phyloP scores from a whole-genome alignment of 2,797 vertebrate species.

The Hipposideros larvatus region DNA sequence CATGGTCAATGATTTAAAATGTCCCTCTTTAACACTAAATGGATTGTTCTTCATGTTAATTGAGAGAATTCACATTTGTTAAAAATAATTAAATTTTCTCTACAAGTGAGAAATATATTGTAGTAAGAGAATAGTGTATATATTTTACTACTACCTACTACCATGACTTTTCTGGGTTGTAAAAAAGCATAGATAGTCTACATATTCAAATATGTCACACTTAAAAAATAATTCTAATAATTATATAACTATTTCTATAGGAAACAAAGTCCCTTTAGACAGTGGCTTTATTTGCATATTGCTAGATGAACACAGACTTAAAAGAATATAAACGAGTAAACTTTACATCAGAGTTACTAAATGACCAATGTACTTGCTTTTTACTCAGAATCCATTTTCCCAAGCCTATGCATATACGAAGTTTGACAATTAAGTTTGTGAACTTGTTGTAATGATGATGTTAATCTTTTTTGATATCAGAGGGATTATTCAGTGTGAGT shows the following conservation, averaged over 20 bases:
- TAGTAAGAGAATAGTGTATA: background rate
- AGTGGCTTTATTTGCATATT: background rate
- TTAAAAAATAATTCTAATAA: slow-evolving; percentile 14
- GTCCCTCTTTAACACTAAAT: background rate
- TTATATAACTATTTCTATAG: background rate
- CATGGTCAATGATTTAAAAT: background rate
- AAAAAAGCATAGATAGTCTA: background rate
- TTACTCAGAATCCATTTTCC: background rate
- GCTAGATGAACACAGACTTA: background rate
- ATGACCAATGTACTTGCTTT: background rate
- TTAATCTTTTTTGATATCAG: too few relatives aligned
- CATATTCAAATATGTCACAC: background rate
- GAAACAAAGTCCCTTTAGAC: slow-evolving; percentile 5
- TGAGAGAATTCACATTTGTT: background rate
- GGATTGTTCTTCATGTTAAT: background rate
- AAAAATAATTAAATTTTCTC: slow-evolving; percentile 30
- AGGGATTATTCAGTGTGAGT: too few relatives aligned
- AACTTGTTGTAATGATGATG: too few relatives aligned
- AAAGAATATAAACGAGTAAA: slow-evolving; percentile 19
- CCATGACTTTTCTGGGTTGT: background rate
- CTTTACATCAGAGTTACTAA: background rate
- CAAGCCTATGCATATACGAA: background rate
- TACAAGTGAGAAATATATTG: background rate
- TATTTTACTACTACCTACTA: background rate
- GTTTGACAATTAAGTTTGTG: too few relatives aligned